Percentiles rank a stretch among this genome's conserved stretches.
phyloP scores from a whole-genome alignment of 2,888 invertebrate genomes.

The Hoplodrina ambigua region DNA sequence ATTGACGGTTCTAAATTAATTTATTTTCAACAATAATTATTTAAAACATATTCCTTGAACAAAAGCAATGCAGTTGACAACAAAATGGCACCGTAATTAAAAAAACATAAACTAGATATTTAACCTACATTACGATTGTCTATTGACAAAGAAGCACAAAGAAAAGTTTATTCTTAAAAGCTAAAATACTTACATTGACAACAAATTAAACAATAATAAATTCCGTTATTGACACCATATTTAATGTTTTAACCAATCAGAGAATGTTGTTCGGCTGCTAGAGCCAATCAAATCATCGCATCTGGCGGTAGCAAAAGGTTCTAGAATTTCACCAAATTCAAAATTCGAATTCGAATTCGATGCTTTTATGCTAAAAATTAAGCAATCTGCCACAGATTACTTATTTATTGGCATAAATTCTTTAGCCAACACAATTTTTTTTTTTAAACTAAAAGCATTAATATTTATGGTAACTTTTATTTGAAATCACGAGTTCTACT shows the following conservation, averaged over 20 bases:
- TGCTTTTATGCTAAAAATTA: no score
- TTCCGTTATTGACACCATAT: neutral
- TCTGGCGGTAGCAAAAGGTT: no score
- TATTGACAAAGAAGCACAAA: neutral
- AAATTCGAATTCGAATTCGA: no score
- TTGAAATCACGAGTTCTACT: constrained; percentile 16
- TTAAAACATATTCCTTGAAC: constrained; percentile 1
- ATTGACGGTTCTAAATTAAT: constrained; percentile 33
- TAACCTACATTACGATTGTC: no score
- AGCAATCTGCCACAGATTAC: no score
- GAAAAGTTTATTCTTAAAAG: constrained; percentile 1
- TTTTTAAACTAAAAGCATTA: no score
- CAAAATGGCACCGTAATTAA: constrained; percentile 38
- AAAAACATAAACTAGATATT: no score
- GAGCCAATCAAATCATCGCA: neutral
- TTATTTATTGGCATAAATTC: no score
- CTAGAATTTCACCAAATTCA: no score
- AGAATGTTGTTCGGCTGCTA: neutral
- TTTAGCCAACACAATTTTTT: no score
- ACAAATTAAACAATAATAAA: neutral
- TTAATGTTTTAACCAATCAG: constrained; percentile 3
- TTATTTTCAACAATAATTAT: constrained; percentile 37
- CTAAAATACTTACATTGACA: constrained; percentile 8
- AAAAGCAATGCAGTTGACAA: constrained; percentile 26
- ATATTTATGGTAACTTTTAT: no score